These are phyloP conservation scores for Cinara cedri DNA, from an alignment of 2,888 invertebrate species.

Conservation along the genomic window DNA sequence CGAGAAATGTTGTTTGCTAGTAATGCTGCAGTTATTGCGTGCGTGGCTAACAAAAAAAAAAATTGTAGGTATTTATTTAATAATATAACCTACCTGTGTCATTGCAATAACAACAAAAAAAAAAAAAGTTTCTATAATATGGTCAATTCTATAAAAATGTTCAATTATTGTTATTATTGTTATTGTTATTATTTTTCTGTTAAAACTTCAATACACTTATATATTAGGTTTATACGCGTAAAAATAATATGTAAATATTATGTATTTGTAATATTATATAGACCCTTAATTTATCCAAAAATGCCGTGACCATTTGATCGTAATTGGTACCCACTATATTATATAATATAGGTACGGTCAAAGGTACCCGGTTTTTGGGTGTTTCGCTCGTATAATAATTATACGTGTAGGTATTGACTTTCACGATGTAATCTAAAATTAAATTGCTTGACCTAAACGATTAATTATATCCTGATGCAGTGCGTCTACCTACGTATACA, in stretches of 20 bases:
- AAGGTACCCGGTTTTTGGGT: slow-evolving; percentile 19
- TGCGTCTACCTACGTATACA: not conserved
- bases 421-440: slow-evolving; percentile 40
- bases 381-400: slow-evolving; percentile 11
- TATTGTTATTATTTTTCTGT: slow-evolving; percentile 7
- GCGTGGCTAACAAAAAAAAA: not conserved
- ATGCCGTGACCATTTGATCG: slow-evolving; percentile 48
- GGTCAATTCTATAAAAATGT: not conserved
- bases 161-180: slow-evolving; percentile 16
- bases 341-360: not conserved
- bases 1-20: not conserved
- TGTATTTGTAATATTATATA: slow-evolving; percentile 33
- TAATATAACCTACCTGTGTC: slow-evolving; percentile 6
- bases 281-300: slow-evolving; percentile 44
- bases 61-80: too few species aligned
- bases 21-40: slow-evolving; percentile 9
- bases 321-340: slow-evolving; percentile 33
- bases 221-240: not conserved
- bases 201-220: slow-evolving; percentile 25
- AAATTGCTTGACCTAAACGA: slow-evolving; percentile 49
- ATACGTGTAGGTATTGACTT: slow-evolving; percentile 43
- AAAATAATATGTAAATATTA: slow-evolving; percentile 52
- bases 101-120: slow-evolving; percentile 24
- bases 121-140: too few species aligned
- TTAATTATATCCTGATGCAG: slow-evolving; percentile 11